Evolutionary conservation across 1,140 invertebrate species (phyloP), one percentile per base, ranked within the genome.

Genomic region (Xylocopa sonorina): DNA sequence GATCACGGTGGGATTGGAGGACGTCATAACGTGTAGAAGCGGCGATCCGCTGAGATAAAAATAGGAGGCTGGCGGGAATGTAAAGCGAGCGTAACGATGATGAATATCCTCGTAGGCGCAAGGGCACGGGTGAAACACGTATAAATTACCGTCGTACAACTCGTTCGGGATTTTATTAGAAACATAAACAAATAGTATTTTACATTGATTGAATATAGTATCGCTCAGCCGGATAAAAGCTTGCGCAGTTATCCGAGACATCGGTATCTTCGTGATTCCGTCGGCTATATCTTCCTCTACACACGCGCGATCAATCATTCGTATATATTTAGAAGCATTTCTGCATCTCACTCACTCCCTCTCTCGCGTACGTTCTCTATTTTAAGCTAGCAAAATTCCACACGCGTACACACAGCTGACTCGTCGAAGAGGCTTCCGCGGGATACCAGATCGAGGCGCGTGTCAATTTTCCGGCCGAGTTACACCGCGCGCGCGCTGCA

Each of bases 161-260:
- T 57, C 51, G 50, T 78, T 68, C 46, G 46, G 51, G 21, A 24
- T 87, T 88, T 87, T 87, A 83, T 85, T 87, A 87, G 78, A 83
- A 88, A 87, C 75, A 85, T 83, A 87, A 87, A 85, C 78, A 87
- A 87, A 88, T 85, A 87, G n/a, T 64, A 73, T 62, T 63, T 73
- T 64, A 78, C 68, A 64, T 3, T 32, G 58, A 73, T 43, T 10
- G 38, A 34, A 53, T 41, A n/a, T 41, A n/a, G 48, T 21, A 62
- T 62, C 29, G n/a, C 24, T 73, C 10, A n/a, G n/a, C n/a, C n/a
- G n/a, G 29, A 78, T 48, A 57, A 48, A 71, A 16, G 34, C 5
- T 3, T 18, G 3, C 34, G 41, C 43, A n/a, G 24, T 41, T 55
- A 34, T 34, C 29, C 32, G 24, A 32, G 16, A 55, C 29, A 3